Percentiles rank a stretch among this genome's conserved stretches.
Evolutionary conservation across 2,797 vertebrate species (phyloP).

Genomic region (Propithecus deckenii): DNA sequence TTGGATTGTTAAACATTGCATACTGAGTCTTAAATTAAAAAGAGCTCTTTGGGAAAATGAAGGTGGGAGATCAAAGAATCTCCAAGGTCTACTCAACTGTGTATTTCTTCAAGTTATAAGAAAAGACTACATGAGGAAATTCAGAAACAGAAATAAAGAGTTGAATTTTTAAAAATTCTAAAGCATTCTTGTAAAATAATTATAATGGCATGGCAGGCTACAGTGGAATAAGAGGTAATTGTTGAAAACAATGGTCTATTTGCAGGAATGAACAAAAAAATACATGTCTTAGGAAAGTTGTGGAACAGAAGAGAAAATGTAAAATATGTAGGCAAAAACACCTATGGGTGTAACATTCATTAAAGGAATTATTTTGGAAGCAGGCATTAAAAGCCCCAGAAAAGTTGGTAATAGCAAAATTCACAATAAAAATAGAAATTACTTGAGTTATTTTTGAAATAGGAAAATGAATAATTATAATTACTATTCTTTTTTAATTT

Average conservation of each 20-base stretch:
- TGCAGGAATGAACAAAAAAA: slow-evolving; percentile 9
- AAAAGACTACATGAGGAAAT: neutral
- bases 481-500: neutral
- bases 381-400: neutral
- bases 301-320: neutral
- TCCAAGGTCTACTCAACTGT: neutral
- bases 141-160: neutral
- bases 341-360: neutral
- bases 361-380: slow-evolving; percentile 1
- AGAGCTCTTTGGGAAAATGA: neutral
- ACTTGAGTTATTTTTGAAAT: neutral
- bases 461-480: neutral
- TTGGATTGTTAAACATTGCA: neutral
- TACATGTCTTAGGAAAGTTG: neutral
- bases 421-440: slow-evolving; percentile 14
- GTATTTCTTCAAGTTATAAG: neutral
- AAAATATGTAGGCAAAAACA: neutral
- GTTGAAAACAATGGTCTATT: neutral
- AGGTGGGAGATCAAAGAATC: neutral
- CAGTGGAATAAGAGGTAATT: neutral
- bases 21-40: neutral
- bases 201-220: neutral
- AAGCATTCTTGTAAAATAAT: neutral
- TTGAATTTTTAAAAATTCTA: neutral
- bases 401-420: neutral